Percentiles rank a stretch among this genome's conserved stretches.
Evolutionary conservation across 2,888 invertebrate species (phyloP).

Genomic region (Andrena bicolor): DNA sequence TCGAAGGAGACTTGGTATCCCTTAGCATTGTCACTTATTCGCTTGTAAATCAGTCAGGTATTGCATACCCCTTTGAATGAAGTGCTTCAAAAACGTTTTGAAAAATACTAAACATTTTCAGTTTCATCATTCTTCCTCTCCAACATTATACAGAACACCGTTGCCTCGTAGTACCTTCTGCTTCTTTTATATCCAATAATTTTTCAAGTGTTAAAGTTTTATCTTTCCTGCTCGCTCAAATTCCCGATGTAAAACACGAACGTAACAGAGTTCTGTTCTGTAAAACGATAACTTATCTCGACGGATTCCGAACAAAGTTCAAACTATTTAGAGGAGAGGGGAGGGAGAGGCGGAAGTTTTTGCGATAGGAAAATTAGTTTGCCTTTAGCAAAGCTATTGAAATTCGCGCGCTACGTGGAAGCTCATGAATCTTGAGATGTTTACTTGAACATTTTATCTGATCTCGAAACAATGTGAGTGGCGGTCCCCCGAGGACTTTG

Average conservation of each 20-base stretch:
- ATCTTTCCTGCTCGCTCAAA: slow-evolving; percentile 17
- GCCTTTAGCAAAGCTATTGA: slow-evolving; percentile 14
- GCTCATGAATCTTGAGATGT: slow-evolving; percentile 8
- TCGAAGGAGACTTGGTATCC: no score
- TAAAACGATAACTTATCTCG: slow-evolving; percentile 41
- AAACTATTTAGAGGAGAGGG: background rate
- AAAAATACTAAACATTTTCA: no score
- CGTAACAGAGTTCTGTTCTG: slow-evolving; percentile 21
- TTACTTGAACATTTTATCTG: slow-evolving; percentile 24
- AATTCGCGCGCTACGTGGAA: slow-evolving; percentile 2
- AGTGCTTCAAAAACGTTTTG: no score
- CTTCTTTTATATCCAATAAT: slow-evolving; percentile 14
- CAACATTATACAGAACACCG: background rate
- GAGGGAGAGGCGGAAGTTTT: background rate
- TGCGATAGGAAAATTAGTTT: slow-evolving; percentile 40
- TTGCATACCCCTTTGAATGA: no score
- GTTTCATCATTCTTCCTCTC: background rate
- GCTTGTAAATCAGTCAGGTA: no score
- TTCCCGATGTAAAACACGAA: slow-evolving; percentile 27
- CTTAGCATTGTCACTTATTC: no score
- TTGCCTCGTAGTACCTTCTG: background rate
- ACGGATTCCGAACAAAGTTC: slow-evolving; percentile 28
- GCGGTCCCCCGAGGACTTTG: background rate
- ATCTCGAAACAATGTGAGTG: slow-evolving; percentile 11
- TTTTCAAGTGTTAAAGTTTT: slow-evolving; percentile 20